Conservation (phyloP, 2,888 invertebrate genomes). For the Watsonalla cultraria region DNA sequence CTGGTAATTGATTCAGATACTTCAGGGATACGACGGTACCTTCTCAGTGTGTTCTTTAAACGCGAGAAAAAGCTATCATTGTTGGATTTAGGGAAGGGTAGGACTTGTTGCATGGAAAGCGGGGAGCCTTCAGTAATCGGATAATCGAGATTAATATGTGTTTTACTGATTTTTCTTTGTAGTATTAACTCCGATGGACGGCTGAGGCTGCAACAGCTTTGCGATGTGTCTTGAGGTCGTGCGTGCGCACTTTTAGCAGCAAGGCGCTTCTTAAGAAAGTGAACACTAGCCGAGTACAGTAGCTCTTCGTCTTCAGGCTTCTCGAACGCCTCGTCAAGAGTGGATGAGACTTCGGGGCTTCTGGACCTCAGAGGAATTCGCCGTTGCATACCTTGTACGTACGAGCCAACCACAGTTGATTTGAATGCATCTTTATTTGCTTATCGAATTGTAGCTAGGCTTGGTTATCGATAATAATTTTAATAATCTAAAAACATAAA, state of each 20-base stretch:
- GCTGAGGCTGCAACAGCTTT: conserved; percentile 45
- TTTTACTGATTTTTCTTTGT: conserved; percentile 10
- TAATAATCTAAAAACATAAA: conserved; percentile 12
- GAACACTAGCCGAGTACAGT: conserved; percentile 61
- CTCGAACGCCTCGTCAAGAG: conserved; percentile 24
- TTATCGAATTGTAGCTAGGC: conserved; percentile 17
- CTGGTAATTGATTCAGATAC: conserved; percentile 23
- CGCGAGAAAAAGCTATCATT: conserved; percentile 45
- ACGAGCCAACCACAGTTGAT: conserved; percentile 13
- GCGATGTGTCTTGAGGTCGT: conserved; percentile 26
- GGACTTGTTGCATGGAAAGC: conserved; percentile 58
- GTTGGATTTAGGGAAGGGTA: conserved; percentile 59
- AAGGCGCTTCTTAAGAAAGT: conserved; percentile 57
- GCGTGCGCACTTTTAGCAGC: conserved; percentile 38
- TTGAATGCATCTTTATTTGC: conserved; percentile 35
- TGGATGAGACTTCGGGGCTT: conserved; percentile 15
- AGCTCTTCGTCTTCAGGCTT: conserved; percentile 46
- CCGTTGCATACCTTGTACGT: conserved; percentile 47
- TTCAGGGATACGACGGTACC: conserved; percentile 27
- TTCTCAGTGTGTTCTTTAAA: conserved; percentile 45
- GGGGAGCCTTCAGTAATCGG: conserved; percentile 18
- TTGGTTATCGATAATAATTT: neutral
- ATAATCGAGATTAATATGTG: conserved; percentile 4
- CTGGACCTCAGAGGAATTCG: conserved; percentile 21
- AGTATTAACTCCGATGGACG: conserved; percentile 4